Evolutionary conservation across 2,113 vertebrate genomes (phyloP).

Genomic region (Pandion haliaetus): DNA sequence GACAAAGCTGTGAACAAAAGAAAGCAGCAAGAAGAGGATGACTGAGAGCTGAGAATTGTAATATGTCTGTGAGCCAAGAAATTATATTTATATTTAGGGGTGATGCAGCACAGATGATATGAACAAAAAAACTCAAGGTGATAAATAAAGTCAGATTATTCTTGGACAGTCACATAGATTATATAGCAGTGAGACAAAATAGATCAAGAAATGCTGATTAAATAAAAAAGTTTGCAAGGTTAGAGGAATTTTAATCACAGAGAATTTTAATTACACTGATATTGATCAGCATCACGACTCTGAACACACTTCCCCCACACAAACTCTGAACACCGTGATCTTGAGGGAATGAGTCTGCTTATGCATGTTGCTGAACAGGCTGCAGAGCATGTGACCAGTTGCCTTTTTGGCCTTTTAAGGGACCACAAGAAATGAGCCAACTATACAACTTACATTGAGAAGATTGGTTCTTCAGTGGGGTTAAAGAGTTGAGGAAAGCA

Average conservation of each 20-base stretch:
- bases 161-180: neutral
- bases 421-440: neutral
- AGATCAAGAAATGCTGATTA: slow-evolving; percentile 49
- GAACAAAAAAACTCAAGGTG: slow-evolving; percentile 50
- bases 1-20: slow-evolving; percentile 27
- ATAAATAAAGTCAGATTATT: slow-evolving; percentile 19
- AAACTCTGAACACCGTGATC: neutral
- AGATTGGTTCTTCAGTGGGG: neutral
- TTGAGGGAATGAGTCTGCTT: neutral
- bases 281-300: slow-evolving; percentile 46
- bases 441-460: neutral
- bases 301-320: neutral
- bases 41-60: neutral
- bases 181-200: neutral
- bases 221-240: slow-evolving; percentile 31
- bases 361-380: neutral
- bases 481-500: neutral
- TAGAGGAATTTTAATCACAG: slow-evolving; percentile 51
- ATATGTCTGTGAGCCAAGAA: neutral
- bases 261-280: slow-evolving; percentile 60
- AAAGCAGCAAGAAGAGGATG: neutral
- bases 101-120: slow-evolving; percentile 18
- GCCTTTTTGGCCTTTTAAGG: neutral
- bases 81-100: slow-evolving; percentile 13
- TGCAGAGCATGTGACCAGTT: neutral